These are phyloP conservation scores for Erethizon dorsatum DNA, from an alignment of 2,797 vertebrate genomes.

Conservation along the genomic window DNA sequence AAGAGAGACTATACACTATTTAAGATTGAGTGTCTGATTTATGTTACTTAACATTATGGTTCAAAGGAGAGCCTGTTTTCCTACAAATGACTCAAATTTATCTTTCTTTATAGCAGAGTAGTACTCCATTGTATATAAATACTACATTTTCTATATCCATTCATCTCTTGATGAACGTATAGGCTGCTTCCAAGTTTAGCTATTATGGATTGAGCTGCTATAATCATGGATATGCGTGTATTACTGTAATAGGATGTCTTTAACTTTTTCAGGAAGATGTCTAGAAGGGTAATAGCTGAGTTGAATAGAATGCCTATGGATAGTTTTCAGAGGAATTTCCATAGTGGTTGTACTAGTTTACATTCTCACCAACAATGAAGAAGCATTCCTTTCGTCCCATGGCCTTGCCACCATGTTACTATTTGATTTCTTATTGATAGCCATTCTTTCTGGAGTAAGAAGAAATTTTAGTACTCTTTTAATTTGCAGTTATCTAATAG, in stretches of 20 bases:
- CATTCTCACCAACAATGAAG: neutral
- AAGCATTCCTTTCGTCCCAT: neutral
- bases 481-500: neutral
- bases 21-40: neutral
- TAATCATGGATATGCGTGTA: neutral
- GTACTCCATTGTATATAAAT: neutral
- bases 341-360: neutral
- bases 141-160: neutral
- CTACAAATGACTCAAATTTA: neutral
- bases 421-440: neutral
- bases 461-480: neutral
- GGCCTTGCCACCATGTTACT: neutral
- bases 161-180: neutral
- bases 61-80: neutral
- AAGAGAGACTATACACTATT: neutral
- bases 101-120: neutral
- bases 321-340: neutral
- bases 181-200: neutral
- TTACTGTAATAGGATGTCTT: neutral
- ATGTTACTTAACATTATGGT: neutral
- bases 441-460: neutral
- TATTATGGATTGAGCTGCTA: neutral
- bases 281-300: neutral
- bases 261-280: neutral
- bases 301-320: neutral